Evolutionary conservation across 2,797 vertebrate genomes (phyloP).

Genomic region (Schizopygopsis malacanthus): DNA sequence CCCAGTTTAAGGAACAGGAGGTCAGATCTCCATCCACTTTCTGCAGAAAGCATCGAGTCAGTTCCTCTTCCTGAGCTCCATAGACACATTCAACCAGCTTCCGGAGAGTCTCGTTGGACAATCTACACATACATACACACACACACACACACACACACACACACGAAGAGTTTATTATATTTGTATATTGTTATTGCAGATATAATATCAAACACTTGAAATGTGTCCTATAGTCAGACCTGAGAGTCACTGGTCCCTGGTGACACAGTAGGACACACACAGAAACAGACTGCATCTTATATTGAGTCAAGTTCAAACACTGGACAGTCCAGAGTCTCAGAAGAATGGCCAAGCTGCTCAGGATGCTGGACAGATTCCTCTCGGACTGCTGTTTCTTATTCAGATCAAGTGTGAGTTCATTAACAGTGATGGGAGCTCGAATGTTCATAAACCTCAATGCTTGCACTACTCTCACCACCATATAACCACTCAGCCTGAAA

Average conservation of each 20-base stretch:
- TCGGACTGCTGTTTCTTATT: constrained; percentile 26
- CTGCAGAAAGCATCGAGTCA: no score
- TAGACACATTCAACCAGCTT: constrained; percentile 56
- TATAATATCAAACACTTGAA: no score
- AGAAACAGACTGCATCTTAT: constrained; percentile 45
- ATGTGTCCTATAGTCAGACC: no score
- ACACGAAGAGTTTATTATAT: no score
- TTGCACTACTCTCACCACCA: constrained; percentile 34
- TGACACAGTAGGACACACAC: no score
- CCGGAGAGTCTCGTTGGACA: constrained; percentile 47
- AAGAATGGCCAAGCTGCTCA: constrained; percentile 59
- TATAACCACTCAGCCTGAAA: constrained; percentile 38
- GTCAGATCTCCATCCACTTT: no score
- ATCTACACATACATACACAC: constrained; percentile 44
- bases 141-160: no score
- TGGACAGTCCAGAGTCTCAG: constrained; percentile 64
- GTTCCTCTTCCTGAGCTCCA: constrained; percentile 28
- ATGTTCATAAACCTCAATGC: constrained; percentile 22
- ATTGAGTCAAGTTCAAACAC: constrained; percentile 63
- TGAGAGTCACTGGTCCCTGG: no score
- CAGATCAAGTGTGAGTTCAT: constrained; percentile 54
- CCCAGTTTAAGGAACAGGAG: no score
- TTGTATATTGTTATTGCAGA: no score
- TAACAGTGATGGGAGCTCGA: constrained; percentile 3
- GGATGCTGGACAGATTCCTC: constrained; percentile 21